Base-by-base conservation (phyloP, 2,797 vertebrate species). In the Hyperoplus lanceolatus region DNA sequence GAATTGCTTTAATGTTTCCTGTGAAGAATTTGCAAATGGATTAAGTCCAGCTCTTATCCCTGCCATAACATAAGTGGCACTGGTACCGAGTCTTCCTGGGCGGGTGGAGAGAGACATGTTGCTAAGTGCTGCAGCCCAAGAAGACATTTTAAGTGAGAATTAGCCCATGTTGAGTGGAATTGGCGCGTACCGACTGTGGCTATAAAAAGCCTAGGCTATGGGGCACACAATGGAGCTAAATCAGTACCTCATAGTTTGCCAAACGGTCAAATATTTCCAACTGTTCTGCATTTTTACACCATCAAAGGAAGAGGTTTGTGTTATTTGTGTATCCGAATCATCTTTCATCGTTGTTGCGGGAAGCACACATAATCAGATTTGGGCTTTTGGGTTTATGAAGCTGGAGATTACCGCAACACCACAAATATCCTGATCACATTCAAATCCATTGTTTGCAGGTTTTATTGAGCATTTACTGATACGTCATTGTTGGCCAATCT, bases 71-170 rank as follows among this genome's bases (percentile, higher is more conserved):
- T n/a, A 58, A 73, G 60, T 48, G 38, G 14, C 55, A 64, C 65
- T 48, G 38, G 14, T 57, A 64, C 65, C n/a, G 60, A 81, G 43
- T 69, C 58, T 75, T 78, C 43, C 71, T 77, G 77, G n/a, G 63
- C 60, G 73, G 63, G 29, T 62, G 66, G 38, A 57, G 74, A 64
- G 60, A 87, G 68, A 77, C 58, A 74, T 77, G 85, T 65, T 87
- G 84, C 39, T 61, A 79, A 83, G 84, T 73, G 72, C 71, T 77
- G 77, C 66, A 77, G 69, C 61, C 75, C 70, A 86, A 65, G 70
- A 85, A 83, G 55, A 77, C 77, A 73, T 84, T 79, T 84, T 58
- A 88, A 80, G 84, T 72, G 71, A 80, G 73, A 89, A 84, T 81
- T 89, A 87, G 83, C 75, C 73, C 85, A 80, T 70, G 68, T 75